phyloP scores from a whole-genome alignment of 2,113 vertebrate species.

The Hystrix brachyura region DNA sequence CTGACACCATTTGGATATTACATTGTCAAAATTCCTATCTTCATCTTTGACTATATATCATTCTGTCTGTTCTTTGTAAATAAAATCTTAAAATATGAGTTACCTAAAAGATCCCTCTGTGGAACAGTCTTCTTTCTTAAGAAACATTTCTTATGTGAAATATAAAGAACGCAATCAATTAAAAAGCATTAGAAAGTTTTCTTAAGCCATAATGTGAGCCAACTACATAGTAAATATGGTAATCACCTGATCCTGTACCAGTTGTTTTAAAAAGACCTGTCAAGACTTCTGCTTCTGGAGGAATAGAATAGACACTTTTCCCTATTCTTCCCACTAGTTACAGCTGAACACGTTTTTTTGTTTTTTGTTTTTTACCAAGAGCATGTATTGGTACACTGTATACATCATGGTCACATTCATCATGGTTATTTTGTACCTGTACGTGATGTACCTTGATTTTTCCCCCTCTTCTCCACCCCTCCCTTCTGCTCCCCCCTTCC shows the following conservation, averaged over 20 bases:
- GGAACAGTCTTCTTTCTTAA: background rate
- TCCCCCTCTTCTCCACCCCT: too few relatives aligned
- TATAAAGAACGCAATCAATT: background rate
- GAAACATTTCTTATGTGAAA: background rate
- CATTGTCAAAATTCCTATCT: background rate
- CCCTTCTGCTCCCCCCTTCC: too few relatives aligned
- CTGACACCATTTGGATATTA: background rate
- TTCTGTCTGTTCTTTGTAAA: conserved; percentile 33
- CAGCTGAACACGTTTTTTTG: background rate
- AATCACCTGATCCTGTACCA: background rate
- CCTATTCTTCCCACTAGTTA: background rate
- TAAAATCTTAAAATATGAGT: conserved; percentile 10
- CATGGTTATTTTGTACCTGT: too few relatives aligned
- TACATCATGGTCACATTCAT: too few relatives aligned
- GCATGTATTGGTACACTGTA: too few relatives aligned
- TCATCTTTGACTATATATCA: conserved; percentile 15
- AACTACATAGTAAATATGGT: background rate
- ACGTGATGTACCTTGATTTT: too few relatives aligned
- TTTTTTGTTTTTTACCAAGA: too few relatives aligned
- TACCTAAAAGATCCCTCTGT: background rate
- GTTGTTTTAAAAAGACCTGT: background rate
- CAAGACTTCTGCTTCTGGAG: background rate
- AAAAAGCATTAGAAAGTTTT: conserved; percentile 1
- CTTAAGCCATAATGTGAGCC: background rate
- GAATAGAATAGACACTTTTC: background rate